Conservation (phyloP, 2,888 invertebrate species). For the Hydrotaea diabolus region DNA sequence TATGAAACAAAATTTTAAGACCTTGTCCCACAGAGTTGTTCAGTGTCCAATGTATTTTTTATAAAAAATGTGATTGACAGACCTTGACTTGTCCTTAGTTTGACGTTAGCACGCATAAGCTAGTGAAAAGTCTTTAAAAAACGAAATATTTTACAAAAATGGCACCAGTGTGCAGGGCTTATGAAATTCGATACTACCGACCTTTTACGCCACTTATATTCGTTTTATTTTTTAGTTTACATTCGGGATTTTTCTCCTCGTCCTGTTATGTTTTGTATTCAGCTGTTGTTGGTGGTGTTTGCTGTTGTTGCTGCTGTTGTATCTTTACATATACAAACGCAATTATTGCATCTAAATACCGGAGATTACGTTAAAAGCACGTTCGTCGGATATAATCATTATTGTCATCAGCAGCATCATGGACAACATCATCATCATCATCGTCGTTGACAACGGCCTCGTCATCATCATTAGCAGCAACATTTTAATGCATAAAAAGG, state of each 20-base stretch:
- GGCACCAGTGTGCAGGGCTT: too few relatives aligned
- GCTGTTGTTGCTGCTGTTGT: slow-evolving; percentile 21
- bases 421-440: background rate
- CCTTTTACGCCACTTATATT: background rate
- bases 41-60: too few relatives aligned
- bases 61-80: too few relatives aligned
- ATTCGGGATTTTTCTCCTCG: slow-evolving; percentile 5
- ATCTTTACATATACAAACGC: slow-evolving; percentile 67
- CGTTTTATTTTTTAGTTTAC: slow-evolving; percentile 2
- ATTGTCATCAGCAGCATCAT: slow-evolving; percentile 39
- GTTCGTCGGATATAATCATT: slow-evolving; percentile 69
- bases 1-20: too few relatives aligned
- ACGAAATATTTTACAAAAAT: too few relatives aligned
- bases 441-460: slow-evolving; percentile 4
- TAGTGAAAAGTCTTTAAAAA: too few relatives aligned
- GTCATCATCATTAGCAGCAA: background rate
- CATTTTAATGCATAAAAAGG: slow-evolving; percentile 47
- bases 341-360: slow-evolving; percentile 72
- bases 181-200: background rate
- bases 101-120: too few relatives aligned
- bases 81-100: too few relatives aligned
- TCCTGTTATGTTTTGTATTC: background rate
- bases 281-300: background rate
- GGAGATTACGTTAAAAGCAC: slow-evolving; percentile 73
- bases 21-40: too few relatives aligned